These are phyloP conservation scores for Crepidodera aurea DNA, from an alignment of 2,888 invertebrate genomes.

Conservation along the genomic window DNA sequence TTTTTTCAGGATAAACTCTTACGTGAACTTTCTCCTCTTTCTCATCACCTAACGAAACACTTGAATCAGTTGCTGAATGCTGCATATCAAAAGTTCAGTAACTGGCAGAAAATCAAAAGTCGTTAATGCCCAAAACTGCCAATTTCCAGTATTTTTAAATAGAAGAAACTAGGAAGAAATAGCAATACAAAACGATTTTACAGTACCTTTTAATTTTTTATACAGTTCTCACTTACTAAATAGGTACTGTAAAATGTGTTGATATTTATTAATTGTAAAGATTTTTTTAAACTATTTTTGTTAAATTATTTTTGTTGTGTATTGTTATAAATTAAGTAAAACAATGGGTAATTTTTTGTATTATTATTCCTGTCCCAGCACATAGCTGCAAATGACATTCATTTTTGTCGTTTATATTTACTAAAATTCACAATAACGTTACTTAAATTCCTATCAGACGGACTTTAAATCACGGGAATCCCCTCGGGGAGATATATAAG, in stretches of 20 bases:
- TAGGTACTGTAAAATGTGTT: slow-evolving; percentile 11
- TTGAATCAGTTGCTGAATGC: slow-evolving; percentile 87
- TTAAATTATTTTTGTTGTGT: slow-evolving; percentile 24
- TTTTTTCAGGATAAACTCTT: slow-evolving; percentile 79
- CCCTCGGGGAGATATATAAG: too few species aligned
- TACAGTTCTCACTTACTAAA: neutral
- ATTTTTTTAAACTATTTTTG: slow-evolving; percentile 17
- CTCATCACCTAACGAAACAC: slow-evolving; percentile 83
- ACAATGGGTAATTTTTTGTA: neutral
- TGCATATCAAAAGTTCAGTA: slow-evolving; percentile 84
- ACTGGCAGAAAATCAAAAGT: slow-evolving; percentile 74
- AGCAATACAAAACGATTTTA: slow-evolving; percentile 27
- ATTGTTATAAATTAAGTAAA: slow-evolving; percentile 18
- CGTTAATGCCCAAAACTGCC: slow-evolving; percentile 45
- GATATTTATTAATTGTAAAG: slow-evolving; percentile 12
- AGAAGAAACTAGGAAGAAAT: neutral
- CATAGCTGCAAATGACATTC: too few species aligned
- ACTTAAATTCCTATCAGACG: too few species aligned
- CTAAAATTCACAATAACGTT: too few species aligned
- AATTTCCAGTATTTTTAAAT: slow-evolving; percentile 20
- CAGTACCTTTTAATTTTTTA: slow-evolving; percentile 13
- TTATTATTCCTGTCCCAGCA: neutral
- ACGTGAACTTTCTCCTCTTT: slow-evolving; percentile 81
- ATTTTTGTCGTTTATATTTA: too few species aligned
- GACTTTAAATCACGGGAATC: too few species aligned